These are phyloP conservation scores for Tichodroma muraria DNA, from an alignment of 2,113 vertebrate genomes.

Conservation along the genomic window DNA sequence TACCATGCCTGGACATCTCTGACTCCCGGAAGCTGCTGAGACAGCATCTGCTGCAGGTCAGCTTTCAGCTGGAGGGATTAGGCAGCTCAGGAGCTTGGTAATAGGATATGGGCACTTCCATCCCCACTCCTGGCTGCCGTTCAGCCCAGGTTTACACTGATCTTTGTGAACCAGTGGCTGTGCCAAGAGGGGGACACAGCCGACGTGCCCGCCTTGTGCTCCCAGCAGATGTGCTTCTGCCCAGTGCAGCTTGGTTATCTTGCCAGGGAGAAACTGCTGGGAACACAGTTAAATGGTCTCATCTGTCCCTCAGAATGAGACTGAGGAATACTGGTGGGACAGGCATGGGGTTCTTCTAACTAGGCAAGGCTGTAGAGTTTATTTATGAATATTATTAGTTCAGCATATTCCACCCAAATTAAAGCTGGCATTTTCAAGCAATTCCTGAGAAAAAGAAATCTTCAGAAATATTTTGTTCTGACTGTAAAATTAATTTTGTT, in stretches of 20 bases:
- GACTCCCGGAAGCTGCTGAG: neutral
- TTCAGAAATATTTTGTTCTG: neutral
- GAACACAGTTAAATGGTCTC: neutral
- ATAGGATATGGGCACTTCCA: neutral
- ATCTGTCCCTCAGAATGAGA: neutral
- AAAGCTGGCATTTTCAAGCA: neutral
- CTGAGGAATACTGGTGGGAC: neutral
- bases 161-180: neutral
- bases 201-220: neutral
- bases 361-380: neutral
- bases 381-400: neutral
- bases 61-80: constrained; percentile 43
- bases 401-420: neutral
- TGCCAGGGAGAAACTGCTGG: neutral
- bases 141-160: neutral
- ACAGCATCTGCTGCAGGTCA: constrained; percentile 12
- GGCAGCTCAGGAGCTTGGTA: neutral
- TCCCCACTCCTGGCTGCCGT: neutral
- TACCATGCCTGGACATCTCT: neutral
- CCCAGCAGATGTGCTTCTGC: neutral
- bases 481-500: neutral
- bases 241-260: neutral
- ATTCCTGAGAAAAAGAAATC: neutral
- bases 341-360: neutral
- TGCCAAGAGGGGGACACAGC: neutral